Percentiles rank a stretch among this genome's conserved stretches.
These are phyloP conservation scores for Ophion ellenae DNA, from an alignment of 2,888 invertebrate genomes.

Conservation along the genomic window DNA sequence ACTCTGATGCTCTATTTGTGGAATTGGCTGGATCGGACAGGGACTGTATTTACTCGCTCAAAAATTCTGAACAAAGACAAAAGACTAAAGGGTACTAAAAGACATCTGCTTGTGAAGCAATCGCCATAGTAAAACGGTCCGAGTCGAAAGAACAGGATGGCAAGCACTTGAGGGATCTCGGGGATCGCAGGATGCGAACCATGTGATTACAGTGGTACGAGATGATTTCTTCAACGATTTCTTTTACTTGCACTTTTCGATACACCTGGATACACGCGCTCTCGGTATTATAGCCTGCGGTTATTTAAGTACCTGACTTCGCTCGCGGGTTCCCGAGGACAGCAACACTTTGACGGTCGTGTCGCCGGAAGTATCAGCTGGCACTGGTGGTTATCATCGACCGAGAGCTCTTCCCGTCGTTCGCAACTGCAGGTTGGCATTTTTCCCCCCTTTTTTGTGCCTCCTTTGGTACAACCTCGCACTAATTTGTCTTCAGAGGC, in stretches of 20 bases:
- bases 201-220: conserved; percentile 11
- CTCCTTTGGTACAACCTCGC: background rate
- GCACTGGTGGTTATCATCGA: conserved; percentile 70
- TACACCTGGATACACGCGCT: conserved; percentile 16
- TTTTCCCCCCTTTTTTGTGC: conserved; percentile 28
- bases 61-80: background rate
- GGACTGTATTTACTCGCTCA: background rate
- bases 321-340: conserved; percentile 51
- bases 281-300: conserved; percentile 20
- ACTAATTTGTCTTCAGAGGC: background rate
- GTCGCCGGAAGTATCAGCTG: conserved; percentile 68
- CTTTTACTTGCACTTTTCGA: background rate
- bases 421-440: conserved; percentile 79
- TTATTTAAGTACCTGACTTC: conserved; percentile 60
- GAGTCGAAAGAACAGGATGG: conserved; percentile 12
- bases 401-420: conserved; percentile 62
- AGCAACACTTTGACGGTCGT: conserved; percentile 47
- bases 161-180: conserved; percentile 6
- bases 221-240: conserved; percentile 1
- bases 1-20: too few species aligned
- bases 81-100: background rate
- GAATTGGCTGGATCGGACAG: too few species aligned
- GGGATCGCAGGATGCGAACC: conserved; percentile 11
- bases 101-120: background rate
- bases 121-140: background rate